phyloP scores from a whole-genome alignment of 2,113 vertebrate species.

The Hippocampus barbouri region DNA sequence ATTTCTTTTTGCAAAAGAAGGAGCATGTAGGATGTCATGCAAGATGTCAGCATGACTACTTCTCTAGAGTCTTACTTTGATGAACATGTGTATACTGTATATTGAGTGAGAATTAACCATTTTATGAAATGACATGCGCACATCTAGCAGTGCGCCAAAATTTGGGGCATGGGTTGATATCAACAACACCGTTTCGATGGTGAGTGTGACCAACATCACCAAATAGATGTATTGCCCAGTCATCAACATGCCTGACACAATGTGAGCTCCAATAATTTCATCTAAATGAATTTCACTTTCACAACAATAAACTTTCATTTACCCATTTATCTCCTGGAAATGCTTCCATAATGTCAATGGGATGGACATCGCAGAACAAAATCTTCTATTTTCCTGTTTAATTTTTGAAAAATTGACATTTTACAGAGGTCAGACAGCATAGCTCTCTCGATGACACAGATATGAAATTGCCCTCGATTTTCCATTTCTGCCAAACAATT shows the following conservation, averaged over 20 bases:
- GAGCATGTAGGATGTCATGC: too few species aligned
- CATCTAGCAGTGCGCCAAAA: background rate
- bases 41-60: too few species aligned
- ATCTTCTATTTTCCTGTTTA: constrained; percentile 13
- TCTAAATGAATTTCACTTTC: constrained; percentile 34
- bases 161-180: background rate
- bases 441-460: constrained; percentile 43
- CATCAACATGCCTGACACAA: background rate
- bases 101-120: background rate
- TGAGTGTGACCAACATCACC: background rate
- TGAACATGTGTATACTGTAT: background rate
- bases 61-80: background rate
- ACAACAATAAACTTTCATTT: constrained; percentile 11
- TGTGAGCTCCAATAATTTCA: constrained; percentile 17
- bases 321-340: constrained; percentile 8
- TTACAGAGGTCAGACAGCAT: constrained; percentile 26
- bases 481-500: constrained; percentile 52
- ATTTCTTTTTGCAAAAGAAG: too few species aligned
- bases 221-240: background rate
- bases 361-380: constrained; percentile 8
- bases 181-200: background rate
- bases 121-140: background rate
- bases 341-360: constrained; percentile 16
- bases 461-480: constrained; percentile 44
- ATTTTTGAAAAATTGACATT: constrained; percentile 36